Conservation (phyloP, 1,140 invertebrate genomes). For the Drosophila novamexicana region DNA sequence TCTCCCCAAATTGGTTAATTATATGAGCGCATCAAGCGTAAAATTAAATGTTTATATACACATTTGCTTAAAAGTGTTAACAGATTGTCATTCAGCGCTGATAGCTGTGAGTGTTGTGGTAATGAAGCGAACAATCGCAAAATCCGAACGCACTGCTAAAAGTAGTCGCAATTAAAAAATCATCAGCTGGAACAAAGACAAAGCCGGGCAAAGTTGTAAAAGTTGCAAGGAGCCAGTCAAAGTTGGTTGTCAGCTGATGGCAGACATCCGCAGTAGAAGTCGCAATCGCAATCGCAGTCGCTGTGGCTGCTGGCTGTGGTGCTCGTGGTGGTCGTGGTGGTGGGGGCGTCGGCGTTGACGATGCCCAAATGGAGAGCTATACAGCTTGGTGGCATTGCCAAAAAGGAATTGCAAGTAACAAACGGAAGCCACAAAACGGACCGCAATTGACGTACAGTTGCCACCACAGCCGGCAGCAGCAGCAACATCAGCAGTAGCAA, state of each 20-base stretch:
- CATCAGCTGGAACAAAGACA: constrained; percentile 63
- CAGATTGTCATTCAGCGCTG: constrained; percentile 53
- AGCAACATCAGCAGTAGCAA: background rate
- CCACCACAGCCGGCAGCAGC: constrained; percentile 32
- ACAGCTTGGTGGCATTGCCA: constrained; percentile 42
- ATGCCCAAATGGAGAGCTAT: constrained; percentile 41
- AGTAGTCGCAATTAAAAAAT: constrained; percentile 75
- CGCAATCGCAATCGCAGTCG: constrained; percentile 27
- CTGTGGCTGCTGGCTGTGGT: constrained; percentile 9
- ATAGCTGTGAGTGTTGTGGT: constrained; percentile 37
- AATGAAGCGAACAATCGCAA: constrained; percentile 60
- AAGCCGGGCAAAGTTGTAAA: constrained; percentile 49
- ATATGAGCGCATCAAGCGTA: too few relatives aligned
- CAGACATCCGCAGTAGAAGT: constrained; percentile 35
- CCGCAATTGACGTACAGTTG: constrained; percentile 75
- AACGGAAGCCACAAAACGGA: constrained; percentile 78
- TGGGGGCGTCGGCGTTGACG: constrained; percentile 15
- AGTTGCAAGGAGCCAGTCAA: constrained; percentile 55
- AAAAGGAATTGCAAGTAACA: constrained; percentile 77
- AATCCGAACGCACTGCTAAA: constrained; percentile 37
- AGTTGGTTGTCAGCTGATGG: constrained; percentile 58
- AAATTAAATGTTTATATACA: background rate
- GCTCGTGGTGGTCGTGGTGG: constrained; percentile 4
- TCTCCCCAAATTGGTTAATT: too few relatives aligned
- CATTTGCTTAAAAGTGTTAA: constrained; percentile 33